Evolutionary conservation across 2,113 vertebrate species (phyloP).

Genomic region (Anguilla rostrata): DNA sequence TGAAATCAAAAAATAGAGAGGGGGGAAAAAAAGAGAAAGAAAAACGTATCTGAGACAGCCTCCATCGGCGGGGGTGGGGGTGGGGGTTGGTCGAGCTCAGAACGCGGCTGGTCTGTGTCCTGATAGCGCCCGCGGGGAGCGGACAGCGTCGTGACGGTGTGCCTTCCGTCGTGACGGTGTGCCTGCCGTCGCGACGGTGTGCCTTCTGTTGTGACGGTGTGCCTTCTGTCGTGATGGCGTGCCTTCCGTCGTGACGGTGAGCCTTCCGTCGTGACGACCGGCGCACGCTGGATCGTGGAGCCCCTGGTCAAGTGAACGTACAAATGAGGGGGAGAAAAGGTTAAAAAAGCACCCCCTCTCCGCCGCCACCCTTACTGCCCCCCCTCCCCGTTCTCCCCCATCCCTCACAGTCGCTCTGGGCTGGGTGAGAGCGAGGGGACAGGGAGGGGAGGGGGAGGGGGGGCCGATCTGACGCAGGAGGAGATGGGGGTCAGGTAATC

Average conservation of each 20-base stretch:
- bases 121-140: background rate
- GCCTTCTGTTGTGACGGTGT: no score
- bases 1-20: conserved; percentile 31
- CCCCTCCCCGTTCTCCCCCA: conserved; percentile 42
- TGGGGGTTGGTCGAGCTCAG: background rate
- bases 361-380: no score
- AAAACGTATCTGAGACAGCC: background rate
- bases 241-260: no score
- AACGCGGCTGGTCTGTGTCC: background rate
- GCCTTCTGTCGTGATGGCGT: background rate
- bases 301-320: conserved; percentile 34
- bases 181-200: no score
- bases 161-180: background rate
- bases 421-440: conserved; percentile 34
- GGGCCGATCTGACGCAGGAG: conserved; percentile 53
- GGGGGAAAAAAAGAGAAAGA: conserved; percentile 7
- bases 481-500: conserved; percentile 75
- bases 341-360: conserved; percentile 50
- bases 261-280: background rate
- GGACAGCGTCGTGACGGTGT: background rate
- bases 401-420: conserved; percentile 30
- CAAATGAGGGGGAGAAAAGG: conserved; percentile 49
- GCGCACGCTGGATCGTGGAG: conserved; percentile 6
- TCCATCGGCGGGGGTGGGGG: background rate
- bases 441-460: conserved; percentile 28